phyloP scores from a whole-genome alignment of 2,113 vertebrate genomes.

The Podilymbus podiceps region DNA sequence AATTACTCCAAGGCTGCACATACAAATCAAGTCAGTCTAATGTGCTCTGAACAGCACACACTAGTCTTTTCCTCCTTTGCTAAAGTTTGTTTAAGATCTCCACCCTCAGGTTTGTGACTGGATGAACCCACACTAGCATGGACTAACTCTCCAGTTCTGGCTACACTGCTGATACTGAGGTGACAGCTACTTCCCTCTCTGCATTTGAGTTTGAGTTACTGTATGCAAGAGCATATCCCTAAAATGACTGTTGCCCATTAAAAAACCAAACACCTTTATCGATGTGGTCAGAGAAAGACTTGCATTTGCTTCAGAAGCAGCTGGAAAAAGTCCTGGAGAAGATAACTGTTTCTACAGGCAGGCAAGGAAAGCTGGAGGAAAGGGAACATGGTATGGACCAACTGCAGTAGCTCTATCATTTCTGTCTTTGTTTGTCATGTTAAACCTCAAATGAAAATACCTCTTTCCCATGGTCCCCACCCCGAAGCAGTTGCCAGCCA shows the following conservation, averaged over 20 bases:
- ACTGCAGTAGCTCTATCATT: background rate
- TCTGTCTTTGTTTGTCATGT: background rate
- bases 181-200: background rate
- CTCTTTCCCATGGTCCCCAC: background rate
- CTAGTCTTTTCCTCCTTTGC: background rate
- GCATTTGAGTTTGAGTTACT: background rate
- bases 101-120: background rate
- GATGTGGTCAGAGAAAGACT: background rate
- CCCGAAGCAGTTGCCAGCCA: background rate
- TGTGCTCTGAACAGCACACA: background rate
- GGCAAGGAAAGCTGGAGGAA: background rate
- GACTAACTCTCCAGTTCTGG: background rate
- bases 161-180: background rate
- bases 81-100: background rate
- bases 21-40: background rate
- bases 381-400: background rate
- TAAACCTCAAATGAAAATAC: background rate
- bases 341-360: background rate
- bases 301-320: background rate
- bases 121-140: background rate
- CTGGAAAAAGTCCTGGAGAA: background rate
- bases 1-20: background rate
- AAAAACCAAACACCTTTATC: background rate
- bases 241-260: background rate
- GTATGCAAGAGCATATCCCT: background rate